These are phyloP conservation scores for Sylvilagus floridanus DNA, from an alignment of 2,797 vertebrate species.

Conservation along the genomic window DNA sequence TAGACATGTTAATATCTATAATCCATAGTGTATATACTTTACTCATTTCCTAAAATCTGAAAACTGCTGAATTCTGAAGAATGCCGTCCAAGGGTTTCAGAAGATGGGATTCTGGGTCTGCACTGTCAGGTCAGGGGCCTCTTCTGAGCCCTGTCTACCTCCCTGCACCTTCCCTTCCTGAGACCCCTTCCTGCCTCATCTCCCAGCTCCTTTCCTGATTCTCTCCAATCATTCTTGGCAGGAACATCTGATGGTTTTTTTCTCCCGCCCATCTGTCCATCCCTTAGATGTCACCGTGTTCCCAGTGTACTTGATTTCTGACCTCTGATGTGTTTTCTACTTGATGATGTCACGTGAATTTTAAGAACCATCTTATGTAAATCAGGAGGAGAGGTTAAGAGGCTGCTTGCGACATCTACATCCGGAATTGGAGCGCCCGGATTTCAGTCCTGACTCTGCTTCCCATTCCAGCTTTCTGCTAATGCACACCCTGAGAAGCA, in stretches of 20 bases:
- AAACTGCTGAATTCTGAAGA: conserved; percentile 8
- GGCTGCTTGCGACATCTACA: too few species aligned
- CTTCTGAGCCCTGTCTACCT: background rate
- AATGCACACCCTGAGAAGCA: too few species aligned
- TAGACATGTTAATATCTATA: background rate
- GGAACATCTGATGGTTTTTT: background rate
- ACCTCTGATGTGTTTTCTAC: background rate
- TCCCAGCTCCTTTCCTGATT: background rate
- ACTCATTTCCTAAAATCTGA: background rate
- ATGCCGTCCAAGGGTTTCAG: background rate
- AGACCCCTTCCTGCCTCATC: background rate
- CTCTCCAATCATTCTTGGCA: background rate
- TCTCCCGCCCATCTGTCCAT: background rate
- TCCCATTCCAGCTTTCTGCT: too few species aligned
- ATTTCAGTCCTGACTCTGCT: too few species aligned
- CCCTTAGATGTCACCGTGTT: background rate
- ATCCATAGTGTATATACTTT: background rate
- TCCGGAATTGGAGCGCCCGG: too few species aligned
- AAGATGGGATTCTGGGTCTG: background rate
- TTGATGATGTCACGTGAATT: background rate
- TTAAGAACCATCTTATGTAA: too few species aligned
- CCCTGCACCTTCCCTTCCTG: too few species aligned
- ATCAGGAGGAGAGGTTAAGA: too few species aligned
- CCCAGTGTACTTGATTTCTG: background rate
- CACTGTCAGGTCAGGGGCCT: background rate